Evolutionary conservation across 2,113 vertebrate genomes (phyloP).

Genomic region (Apteryx owenii): DNA sequence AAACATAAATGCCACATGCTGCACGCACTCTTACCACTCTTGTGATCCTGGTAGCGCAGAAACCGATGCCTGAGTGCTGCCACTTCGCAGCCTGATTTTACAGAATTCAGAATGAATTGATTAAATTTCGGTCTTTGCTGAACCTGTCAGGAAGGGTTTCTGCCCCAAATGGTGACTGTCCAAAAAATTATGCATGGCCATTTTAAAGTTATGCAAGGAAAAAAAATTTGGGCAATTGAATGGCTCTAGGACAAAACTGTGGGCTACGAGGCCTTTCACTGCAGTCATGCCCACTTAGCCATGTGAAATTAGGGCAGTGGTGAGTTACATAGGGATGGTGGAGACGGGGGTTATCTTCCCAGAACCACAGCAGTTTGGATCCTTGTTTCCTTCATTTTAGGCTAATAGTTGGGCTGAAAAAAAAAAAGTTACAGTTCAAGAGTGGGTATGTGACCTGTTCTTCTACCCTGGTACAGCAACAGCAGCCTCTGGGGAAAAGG

Average conservation of each 20-base stretch:
- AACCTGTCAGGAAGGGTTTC: constrained; percentile 58
- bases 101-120: constrained; percentile 1
- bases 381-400: neutral
- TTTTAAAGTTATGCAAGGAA: constrained; percentile 52
- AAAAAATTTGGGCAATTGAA: neutral
- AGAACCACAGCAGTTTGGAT: neutral
- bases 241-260: neutral
- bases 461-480: neutral
- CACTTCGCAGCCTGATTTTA: neutral
- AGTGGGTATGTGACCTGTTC: neutral
- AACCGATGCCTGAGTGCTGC: neutral
- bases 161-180: constrained; percentile 56
- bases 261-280: neutral
- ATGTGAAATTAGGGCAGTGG: neutral
- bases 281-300: neutral
- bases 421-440: neutral
- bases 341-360: neutral
- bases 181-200: constrained; percentile 58
- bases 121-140: constrained; percentile 50
- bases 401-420: neutral
- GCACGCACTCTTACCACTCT: neutral
- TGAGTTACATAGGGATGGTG: accelerated
- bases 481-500: neutral
- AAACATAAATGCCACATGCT: neutral
- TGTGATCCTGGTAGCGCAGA: neutral